Conservation (phyloP, 2,113 vertebrate genomes). For the Corythornis vintsioides region DNA sequence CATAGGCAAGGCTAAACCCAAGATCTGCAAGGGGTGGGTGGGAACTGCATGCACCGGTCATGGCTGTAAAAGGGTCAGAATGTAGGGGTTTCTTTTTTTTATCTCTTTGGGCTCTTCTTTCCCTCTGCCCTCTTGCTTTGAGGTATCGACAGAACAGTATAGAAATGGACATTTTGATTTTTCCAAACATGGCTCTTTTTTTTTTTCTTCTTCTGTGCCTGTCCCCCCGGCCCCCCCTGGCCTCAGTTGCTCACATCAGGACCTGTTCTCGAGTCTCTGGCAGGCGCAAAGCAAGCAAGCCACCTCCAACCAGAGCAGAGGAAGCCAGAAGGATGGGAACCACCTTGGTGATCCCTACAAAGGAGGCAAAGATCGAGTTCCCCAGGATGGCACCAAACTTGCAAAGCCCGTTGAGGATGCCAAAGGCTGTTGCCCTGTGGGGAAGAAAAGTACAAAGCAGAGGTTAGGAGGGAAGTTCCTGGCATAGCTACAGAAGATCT, state of each 20-base stretch:
- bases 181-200: background rate
- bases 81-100: background rate
- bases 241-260: constrained; percentile 82
- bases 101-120: background rate
- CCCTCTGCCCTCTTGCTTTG: background rate
- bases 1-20: background rate
- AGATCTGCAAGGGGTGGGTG: background rate
- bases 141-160: background rate
- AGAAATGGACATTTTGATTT: background rate
- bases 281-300: constrained; percentile 89
- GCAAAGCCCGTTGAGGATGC: constrained; percentile 91
- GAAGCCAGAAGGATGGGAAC: constrained; percentile 95
- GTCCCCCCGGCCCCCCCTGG: background rate
- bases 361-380: constrained; percentile 94
- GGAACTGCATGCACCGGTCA: constrained; percentile 36
- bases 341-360: constrained; percentile 93
- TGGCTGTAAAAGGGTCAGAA: constrained; percentile 37
- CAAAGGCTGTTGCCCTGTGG: constrained; percentile 91
- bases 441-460: constrained; percentile 25
- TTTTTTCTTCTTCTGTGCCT: background rate
- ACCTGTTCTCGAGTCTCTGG: constrained; percentile 95
- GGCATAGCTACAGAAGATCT: background rate
- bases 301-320: constrained; percentile 88
- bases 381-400: constrained; percentile 93
- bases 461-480: background rate